A percentile compares a stretch with the other conserved stretches of the same genome.
Evolutionary conservation across 2,113 vertebrate species (phyloP).

Genomic region (Nibea coibor): DNA sequence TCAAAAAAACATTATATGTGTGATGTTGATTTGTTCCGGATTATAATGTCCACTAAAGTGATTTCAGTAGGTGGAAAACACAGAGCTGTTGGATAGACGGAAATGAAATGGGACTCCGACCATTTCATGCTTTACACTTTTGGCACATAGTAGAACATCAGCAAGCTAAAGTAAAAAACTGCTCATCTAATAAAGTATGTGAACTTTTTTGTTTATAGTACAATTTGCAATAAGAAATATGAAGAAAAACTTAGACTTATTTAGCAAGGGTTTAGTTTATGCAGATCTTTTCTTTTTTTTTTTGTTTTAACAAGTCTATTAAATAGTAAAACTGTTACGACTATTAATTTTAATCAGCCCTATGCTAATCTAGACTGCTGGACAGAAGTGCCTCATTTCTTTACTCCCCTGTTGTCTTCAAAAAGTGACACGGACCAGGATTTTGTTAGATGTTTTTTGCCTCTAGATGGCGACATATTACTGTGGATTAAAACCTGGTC

Average conservation of each 20-base stretch:
- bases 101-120: not conserved
- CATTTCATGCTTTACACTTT: not conserved
- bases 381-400: not conserved
- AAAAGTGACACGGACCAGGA: not conserved
- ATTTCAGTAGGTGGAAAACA: not conserved
- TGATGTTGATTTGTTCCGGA: not conserved
- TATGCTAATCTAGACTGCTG: not conserved
- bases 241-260: not conserved
- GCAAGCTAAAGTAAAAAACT: not conserved
- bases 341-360: not conserved
- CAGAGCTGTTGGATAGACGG: not conserved
- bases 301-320: not conserved
- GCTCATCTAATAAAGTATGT: not conserved
- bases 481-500: not conserved
- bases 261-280: not conserved
- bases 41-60: too few relatives aligned
- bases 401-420: not conserved
- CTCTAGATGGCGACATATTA: slow-evolving; percentile 63
- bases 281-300: not conserved
- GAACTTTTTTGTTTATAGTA: not conserved
- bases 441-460: slow-evolving; percentile 1
- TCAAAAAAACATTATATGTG: not conserved
- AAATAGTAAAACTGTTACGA: not conserved
- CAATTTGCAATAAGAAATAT: not conserved
- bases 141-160: too few relatives aligned